Evolutionary conservation across 1,140 invertebrate species (phyloP).

Genomic region (Lineus longissimus): DNA sequence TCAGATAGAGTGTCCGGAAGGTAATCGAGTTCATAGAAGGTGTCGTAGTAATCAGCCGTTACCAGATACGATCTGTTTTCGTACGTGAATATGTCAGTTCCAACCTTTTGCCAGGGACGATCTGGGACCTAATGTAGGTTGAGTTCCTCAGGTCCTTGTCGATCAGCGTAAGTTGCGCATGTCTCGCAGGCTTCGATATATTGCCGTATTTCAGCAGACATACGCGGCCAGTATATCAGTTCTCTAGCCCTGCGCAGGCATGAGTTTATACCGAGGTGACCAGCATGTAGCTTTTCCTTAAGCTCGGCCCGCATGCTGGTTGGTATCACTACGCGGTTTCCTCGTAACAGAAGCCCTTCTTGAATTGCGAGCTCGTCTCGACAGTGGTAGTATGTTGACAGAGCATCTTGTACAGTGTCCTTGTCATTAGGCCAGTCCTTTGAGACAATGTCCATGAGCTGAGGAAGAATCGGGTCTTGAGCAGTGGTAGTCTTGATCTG

Average conservation of each 20-base stretch:
- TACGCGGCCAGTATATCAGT: constrained; percentile 25
- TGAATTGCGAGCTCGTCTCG: constrained; percentile 18
- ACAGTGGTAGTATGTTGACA: constrained; percentile 10
- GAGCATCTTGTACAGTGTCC: neutral
- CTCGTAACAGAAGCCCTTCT: constrained; percentile 18
- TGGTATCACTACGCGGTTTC: constrained; percentile 15
- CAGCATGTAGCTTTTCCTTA: constrained; percentile 2
- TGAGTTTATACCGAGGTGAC: constrained; percentile 22
- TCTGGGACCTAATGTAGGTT: constrained; percentile 9
- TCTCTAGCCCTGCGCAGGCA: constrained; percentile 23
- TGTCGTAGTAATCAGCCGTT: constrained; percentile 10
- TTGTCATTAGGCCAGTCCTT: constrained; percentile 12
- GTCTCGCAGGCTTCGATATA: constrained; percentile 18
- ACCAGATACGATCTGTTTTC: constrained; percentile 11
- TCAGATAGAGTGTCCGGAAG: constrained; percentile 9
- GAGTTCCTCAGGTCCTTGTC: constrained; percentile 3
- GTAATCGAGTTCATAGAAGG: constrained; percentile 10
- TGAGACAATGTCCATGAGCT: neutral
- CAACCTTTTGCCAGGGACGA: constrained; percentile 15
- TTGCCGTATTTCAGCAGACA: constrained; percentile 22
- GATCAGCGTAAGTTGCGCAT: constrained; percentile 7
- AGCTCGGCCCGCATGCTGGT: constrained; percentile 10
- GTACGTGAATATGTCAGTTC: constrained; percentile 4
- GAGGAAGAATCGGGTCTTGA: neutral
- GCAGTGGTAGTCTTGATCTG: neutral